A percentile compares a stretch with the other conserved stretches of the same genome.
These are phyloP conservation scores for Tenrec ecaudatus DNA, from an alignment of 2,113 vertebrate species.

Conservation along the genomic window DNA sequence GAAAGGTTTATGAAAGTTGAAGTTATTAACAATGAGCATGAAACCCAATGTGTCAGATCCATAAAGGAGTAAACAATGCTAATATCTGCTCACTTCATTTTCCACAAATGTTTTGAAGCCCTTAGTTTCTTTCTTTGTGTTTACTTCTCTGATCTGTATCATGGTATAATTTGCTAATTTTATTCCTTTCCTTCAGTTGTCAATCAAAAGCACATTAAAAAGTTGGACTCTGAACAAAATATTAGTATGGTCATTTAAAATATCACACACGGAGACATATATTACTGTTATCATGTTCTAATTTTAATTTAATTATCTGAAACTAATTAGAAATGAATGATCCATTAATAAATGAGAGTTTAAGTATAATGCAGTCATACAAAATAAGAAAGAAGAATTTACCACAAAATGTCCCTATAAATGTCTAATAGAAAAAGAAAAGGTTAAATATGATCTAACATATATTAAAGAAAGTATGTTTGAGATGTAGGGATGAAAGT, in stretches of 20 bases:
- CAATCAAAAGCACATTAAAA: not conserved
- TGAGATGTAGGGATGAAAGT: not conserved
- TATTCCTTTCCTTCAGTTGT: not conserved
- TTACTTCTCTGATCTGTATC: conserved; percentile 6
- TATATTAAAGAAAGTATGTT: not conserved
- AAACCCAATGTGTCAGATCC: not conserved
- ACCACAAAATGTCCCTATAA: not conserved
- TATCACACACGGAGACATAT: conserved; percentile 42
- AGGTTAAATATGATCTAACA: not conserved
- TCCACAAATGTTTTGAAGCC: no score
- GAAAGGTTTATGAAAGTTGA: not conserved
- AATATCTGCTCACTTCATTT: no score
- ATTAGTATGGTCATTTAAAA: conserved; percentile 62
- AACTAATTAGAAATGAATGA: conserved; percentile 66
- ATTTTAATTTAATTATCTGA: conserved; percentile 69
- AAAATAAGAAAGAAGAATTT: conserved; percentile 49
- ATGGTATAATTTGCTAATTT: not conserved
- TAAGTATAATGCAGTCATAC: conserved; percentile 29
- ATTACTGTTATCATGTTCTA: conserved; percentile 63
- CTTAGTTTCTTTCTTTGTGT: not conserved
- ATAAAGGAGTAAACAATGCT: no score
- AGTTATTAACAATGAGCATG: not conserved
- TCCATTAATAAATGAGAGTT: conserved; percentile 44
- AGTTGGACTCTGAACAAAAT: conserved; percentile 47
- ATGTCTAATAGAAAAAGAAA: not conserved